Evolutionary conservation across 2,888 invertebrate species (phyloP), one percentile per base, ranked within the genome.

Genomic region (Drosophila colorata): DNA sequence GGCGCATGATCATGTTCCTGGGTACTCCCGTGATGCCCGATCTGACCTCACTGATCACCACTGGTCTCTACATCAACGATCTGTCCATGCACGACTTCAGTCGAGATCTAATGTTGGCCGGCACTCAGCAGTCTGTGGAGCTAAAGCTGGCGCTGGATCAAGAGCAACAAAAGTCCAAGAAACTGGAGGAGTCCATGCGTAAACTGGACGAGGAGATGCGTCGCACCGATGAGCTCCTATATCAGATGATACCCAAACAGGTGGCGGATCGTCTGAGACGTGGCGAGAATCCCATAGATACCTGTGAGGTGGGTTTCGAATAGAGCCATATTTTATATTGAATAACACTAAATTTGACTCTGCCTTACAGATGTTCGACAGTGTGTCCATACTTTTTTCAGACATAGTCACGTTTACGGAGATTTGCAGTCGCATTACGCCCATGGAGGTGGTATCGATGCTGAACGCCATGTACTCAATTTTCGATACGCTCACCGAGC

Each of bases 61-160:
- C 98, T 0, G 98, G 99, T 0, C 94, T 99, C 0, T 99, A 98
- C 91, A 98, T 99, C 91, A 99, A 99, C 90, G 99, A 99, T 93
- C 94, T 99, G 53, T 98, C 98, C n/a, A 98, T 99, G 96, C 99
- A 99, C 90, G 99, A 99, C 91, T 99, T 98, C 78, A 98, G 98
- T 94, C 95, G 97, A 92, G 98, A 99, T 91, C 93, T 98, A 40
- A 98, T 99, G 95, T 93, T 99, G 87, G 98, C 98, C 31, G 98
- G 98, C 31, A 98, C 98, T 0, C 99, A 99, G 90, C 99, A 99
- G 91, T 98, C 98, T 0, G 98, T 99, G 0, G 99, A 99, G 91
- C 93, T 99, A 43, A 99, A 98, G 91, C 93, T 99, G 75, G 98
- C 99, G 0, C 93, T 99, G 40, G 99, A 99, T 92, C 97, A 99